phyloP scores from a whole-genome alignment of 2,113 vertebrate species.

The Albula goreensis region DNA sequence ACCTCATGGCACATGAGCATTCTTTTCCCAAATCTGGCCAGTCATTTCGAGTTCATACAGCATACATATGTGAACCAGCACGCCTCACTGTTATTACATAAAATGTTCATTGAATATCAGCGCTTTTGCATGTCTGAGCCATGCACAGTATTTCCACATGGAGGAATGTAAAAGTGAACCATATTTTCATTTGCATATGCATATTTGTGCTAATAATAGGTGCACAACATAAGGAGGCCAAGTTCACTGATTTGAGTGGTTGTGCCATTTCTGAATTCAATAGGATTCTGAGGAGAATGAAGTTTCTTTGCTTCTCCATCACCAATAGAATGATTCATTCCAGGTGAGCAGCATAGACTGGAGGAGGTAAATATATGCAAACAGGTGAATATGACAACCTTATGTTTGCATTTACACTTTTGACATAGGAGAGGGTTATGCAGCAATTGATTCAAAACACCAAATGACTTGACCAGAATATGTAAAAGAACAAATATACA shows the following conservation, averaged over 20 bases:
- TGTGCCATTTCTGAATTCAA: neutral
- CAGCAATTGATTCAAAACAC: constrained; percentile 13
- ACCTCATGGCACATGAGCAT: constrained; percentile 49
- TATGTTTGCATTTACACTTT: neutral
- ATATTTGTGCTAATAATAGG: neutral
- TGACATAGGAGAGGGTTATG: neutral
- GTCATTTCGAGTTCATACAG: constrained; percentile 49
- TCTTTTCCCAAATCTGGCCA: constrained; percentile 63
- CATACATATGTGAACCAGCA: neutral
- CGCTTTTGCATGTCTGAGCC: neutral
- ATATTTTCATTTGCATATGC: neutral
- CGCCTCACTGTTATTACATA: neutral
- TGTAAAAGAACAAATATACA: constrained; percentile 41
- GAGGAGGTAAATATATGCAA: no score
- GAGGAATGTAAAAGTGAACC: neutral
- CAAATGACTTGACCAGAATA: constrained; percentile 41
- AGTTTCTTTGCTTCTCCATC: no score
- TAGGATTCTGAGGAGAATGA: neutral
- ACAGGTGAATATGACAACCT: no score
- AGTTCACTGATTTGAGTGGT: neutral
- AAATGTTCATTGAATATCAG: neutral
- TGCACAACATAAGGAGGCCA: neutral
- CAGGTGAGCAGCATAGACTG: no score
- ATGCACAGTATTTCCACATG: neutral
- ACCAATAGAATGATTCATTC: no score